These are phyloP conservation scores for Solen grandis DNA, from an alignment of 1,140 invertebrate genomes.

Conservation along the genomic window DNA sequence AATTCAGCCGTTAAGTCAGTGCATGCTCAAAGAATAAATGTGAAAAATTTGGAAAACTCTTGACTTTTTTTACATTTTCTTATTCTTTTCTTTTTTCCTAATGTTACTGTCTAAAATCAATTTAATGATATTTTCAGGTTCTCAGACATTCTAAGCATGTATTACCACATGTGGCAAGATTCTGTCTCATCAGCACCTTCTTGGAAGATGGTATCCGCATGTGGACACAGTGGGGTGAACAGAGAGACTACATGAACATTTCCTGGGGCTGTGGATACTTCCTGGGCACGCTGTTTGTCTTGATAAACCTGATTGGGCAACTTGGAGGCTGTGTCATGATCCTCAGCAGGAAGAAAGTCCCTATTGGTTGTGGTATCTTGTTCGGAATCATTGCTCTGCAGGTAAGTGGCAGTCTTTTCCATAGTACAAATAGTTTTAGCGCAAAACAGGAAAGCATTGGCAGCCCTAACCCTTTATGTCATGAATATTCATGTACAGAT, in stretches of 20 bases:
- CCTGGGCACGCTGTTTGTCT: constrained; percentile 94
- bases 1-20: too few species aligned
- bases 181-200: constrained; percentile 99
- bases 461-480: too few species aligned
- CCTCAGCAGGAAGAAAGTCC: constrained; percentile 94
- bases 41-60: too few species aligned
- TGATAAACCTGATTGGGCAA: constrained; percentile 97
- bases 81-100: too few species aligned
- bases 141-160: constrained; percentile 95
- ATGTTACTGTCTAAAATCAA: too few species aligned
- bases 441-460: too few species aligned
- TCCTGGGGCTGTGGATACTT: constrained; percentile 98
- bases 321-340: constrained; percentile 98
- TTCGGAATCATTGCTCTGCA: constrained; percentile 98
- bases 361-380: constrained; percentile 95
- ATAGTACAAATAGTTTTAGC: too few species aligned
- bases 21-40: too few species aligned
- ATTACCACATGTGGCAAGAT: constrained; percentile 95
- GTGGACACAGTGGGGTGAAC: constrained; percentile 99
- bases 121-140: too few species aligned
- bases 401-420: constrained; percentile 89
- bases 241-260: constrained; percentile 94
- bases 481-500: too few species aligned
- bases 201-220: constrained; percentile 99
- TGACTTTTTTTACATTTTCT: too few species aligned